A percentile compares a stretch with the other conserved stretches of the same genome.
These are phyloP conservation scores for Glomeris maerens DNA, from an alignment of 1,140 invertebrate species.

Conservation along the genomic window DNA sequence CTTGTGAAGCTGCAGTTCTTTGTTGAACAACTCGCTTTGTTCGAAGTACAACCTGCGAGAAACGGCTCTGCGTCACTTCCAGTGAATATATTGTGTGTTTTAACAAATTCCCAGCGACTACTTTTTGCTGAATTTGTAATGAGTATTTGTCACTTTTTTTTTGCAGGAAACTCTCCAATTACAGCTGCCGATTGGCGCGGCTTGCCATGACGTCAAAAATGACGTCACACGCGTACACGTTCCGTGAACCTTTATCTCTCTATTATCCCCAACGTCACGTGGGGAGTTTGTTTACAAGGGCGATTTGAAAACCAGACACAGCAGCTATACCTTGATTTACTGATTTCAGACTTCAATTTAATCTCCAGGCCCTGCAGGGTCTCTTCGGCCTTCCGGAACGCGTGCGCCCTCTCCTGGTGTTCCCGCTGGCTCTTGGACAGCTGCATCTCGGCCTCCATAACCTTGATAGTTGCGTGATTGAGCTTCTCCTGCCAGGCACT, in stretches of 20 bases:
- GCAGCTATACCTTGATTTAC: conserved; percentile 42
- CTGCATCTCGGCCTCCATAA: conserved; percentile 83
- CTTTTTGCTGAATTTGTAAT: no score
- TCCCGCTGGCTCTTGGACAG: conserved; percentile 72
- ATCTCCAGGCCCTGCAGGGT: conserved; percentile 60
- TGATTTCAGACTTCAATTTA: conserved; percentile 56
- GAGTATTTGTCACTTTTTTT: no score
- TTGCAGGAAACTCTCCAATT: no score
- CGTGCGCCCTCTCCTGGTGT: conserved; percentile 58
- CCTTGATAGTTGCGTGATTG: conserved; percentile 84
- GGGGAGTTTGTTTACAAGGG: not conserved
- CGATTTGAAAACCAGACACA: not conserved
- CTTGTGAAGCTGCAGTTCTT: conserved; percentile 33
- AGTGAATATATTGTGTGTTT: no score
- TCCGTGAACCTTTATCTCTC: no score
- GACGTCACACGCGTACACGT: no score
- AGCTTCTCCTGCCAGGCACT: conserved; percentile 97
- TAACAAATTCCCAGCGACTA: no score
- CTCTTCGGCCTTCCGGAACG: conserved; percentile 61
- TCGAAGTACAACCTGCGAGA: conserved; percentile 37
- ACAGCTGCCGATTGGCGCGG: no score
- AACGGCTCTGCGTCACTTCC: no score
- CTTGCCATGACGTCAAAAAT: no score
- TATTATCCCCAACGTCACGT: no score
- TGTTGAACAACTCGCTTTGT: conserved; percentile 32